Percentiles rank a stretch among this genome's conserved stretches.
phyloP scores from a whole-genome alignment of 2,888 invertebrate genomes.

The Pristionchus exspectatus region DNA sequence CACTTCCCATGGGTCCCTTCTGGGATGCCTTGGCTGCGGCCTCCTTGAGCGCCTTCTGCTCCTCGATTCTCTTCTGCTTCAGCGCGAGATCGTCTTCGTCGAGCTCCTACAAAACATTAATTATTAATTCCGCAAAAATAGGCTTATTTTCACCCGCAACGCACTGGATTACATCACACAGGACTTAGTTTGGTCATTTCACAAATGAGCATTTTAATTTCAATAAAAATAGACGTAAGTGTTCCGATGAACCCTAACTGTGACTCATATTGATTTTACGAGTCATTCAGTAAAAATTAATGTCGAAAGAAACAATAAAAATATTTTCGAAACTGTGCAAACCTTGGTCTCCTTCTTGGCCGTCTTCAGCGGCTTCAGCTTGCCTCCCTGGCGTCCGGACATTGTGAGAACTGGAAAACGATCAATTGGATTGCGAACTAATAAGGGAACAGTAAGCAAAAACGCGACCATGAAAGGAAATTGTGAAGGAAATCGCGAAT shows the following conservation, averaged over 20 bases:
- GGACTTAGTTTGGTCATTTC: no score
- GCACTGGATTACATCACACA: no score
- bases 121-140: background rate
- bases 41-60: conserved; percentile 76
- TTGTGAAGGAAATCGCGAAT: background rate
- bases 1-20: conserved; percentile 69
- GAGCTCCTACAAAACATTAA: background rate
- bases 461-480: background rate
- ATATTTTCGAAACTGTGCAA: background rate
- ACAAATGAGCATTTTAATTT: no score
- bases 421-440: background rate
- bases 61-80: conserved; percentile 77
- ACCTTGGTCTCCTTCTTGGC: conserved; percentile 66
- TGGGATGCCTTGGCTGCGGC: conserved; percentile 72
- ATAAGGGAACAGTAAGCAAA: no score
- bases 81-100: conserved; percentile 76
- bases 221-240: no score
- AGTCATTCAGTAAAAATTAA: no score
- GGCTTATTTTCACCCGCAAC: no score
- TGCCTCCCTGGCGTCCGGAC: conserved; percentile 73
- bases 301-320: background rate
- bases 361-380: conserved; percentile 68
- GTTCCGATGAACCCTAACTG: no score
- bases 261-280: no score
- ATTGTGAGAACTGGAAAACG: conserved; percentile 53